Percentiles rank a stretch among this genome's conserved stretches.
These are phyloP conservation scores for Antedon mediterranea DNA, from an alignment of 53 echinoderm and acorn worm genomes.

Conservation along the genomic window DNA sequence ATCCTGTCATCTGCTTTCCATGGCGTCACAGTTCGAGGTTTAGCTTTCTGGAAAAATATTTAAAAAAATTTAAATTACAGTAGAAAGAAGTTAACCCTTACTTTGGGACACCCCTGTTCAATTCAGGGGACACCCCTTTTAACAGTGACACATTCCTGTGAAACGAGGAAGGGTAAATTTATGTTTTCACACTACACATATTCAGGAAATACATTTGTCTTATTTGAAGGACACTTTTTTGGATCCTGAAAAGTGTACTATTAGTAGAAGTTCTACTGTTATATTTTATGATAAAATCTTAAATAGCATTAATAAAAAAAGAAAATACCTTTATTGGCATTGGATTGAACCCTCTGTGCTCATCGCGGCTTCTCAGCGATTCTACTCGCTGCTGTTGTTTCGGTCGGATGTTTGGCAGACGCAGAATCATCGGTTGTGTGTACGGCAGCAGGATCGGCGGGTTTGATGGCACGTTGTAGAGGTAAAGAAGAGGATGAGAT, in stretches of 20 bases:
- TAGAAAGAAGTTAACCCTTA: too few species aligned
- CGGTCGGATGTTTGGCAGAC: constrained; percentile 38
- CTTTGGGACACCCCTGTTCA: too few species aligned
- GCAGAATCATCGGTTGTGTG: constrained; percentile 41
- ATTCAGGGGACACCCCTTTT: too few species aligned
- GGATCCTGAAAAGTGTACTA: too few species aligned
- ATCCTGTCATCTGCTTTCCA: background rate
- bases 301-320: too few species aligned
- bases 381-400: constrained; percentile 47
- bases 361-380: constrained; percentile 31
- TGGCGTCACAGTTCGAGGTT: background rate
- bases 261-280: too few species aligned
- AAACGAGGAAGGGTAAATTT: too few species aligned
- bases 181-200: too few species aligned
- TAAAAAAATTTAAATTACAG: background rate
- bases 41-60: background rate
- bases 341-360: constrained; percentile 53
- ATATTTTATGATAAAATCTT: too few species aligned
- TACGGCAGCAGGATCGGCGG: constrained; percentile 42
- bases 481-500: constrained; percentile 41
- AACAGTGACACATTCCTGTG: too few species aligned
- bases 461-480: constrained; percentile 22
- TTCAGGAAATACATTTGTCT: too few species aligned
- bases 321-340: constrained; percentile 50
- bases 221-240: too few species aligned